Conservation (phyloP, 2,113 vertebrate species). For the Parotia lawesii region DNA sequence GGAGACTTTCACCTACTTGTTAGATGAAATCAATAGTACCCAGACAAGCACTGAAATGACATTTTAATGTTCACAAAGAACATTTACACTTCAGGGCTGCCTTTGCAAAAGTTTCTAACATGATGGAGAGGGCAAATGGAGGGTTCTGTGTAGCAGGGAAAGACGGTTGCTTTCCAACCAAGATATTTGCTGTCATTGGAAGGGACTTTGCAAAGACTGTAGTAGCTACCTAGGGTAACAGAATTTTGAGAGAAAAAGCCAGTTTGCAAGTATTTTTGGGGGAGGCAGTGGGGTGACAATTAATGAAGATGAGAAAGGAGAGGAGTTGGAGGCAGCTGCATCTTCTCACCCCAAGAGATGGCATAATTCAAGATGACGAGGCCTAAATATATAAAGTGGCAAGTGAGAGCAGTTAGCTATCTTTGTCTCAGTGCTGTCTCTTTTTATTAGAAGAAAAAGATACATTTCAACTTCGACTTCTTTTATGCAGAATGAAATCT, state of each 20-base stretch:
- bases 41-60: constrained; percentile 62
- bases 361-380: background rate
- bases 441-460: background rate
- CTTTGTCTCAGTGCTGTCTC: background rate
- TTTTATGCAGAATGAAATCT: background rate
- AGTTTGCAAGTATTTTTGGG: background rate
- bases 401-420: background rate
- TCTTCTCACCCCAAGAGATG: background rate
- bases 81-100: constrained; percentile 39
- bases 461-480: background rate
- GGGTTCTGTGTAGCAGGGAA: background rate
- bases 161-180: background rate
- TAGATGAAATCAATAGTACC: constrained; percentile 71
- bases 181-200: background rate
- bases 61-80: constrained; percentile 66
- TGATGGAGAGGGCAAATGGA: background rate
- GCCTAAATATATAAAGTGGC: background rate
- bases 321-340: background rate
- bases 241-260: background rate
- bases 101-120: constrained; percentile 49
- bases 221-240: background rate
- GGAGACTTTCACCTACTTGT: constrained; percentile 56
- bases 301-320: background rate
- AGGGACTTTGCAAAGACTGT: background rate
- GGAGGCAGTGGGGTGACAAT: background rate